Evolutionary conservation across 2,113 vertebrate species (phyloP).

Genomic region (Camelus bactrianus): DNA sequence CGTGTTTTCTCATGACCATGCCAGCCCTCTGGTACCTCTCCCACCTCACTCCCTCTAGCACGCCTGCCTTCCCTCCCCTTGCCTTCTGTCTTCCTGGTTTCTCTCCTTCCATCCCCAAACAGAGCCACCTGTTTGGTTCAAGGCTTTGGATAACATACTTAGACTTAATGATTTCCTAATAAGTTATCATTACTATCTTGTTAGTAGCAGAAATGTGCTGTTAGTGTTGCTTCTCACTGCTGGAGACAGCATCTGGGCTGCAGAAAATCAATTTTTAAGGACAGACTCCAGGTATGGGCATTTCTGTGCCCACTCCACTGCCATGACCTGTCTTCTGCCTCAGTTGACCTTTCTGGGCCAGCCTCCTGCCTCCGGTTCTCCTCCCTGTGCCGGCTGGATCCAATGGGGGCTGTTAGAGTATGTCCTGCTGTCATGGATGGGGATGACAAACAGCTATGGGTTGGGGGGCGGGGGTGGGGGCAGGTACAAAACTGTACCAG

Average conservation of each 20-base stretch:
- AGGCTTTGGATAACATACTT: neutral
- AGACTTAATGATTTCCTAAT: neutral
- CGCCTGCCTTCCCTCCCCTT: neutral
- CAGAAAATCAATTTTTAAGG: neutral
- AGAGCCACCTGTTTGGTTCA: neutral
- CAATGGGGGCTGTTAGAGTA: neutral
- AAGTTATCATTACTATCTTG: neutral
- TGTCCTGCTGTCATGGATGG: neutral
- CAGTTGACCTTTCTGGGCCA: neutral
- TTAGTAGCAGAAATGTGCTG: neutral
- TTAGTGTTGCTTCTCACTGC: neutral
- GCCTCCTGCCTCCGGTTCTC: neutral
- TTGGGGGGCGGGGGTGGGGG: fast-evolving
- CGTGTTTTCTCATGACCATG: neutral
- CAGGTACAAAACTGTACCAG: too few species aligned
- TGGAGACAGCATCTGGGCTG: neutral
- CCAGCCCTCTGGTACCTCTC: neutral
- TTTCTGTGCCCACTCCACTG: neutral
- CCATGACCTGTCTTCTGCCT: neutral
- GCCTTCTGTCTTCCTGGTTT: neutral
- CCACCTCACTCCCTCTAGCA: too few species aligned
- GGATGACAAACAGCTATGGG: neutral
- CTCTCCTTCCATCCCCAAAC: neutral
- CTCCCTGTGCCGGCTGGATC: neutral
- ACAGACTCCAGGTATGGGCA: neutral